These are phyloP conservation scores for Apis mellifera DNA, from an alignment of 1,140 invertebrate species.

Conservation along the genomic window DNA sequence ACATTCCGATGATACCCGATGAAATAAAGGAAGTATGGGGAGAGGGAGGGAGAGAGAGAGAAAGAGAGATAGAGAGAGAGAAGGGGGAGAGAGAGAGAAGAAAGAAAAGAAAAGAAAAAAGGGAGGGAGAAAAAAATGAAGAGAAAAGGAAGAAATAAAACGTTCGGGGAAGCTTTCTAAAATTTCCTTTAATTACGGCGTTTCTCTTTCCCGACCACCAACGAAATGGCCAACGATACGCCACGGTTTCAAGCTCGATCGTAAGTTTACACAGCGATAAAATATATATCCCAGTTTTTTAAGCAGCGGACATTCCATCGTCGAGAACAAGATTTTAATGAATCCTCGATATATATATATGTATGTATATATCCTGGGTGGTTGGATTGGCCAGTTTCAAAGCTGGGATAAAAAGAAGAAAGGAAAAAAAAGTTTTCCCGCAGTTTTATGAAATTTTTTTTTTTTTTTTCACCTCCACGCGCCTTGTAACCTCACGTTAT, in stretches of 20 bases:
- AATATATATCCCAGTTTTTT: conserved; percentile 1
- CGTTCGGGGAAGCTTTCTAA: not conserved
- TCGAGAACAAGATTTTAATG: conserved; percentile 11
- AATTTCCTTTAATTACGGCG: conserved; percentile 22
- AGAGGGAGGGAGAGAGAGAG: not conserved
- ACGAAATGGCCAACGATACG: not conserved
- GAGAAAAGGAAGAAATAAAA: not conserved
- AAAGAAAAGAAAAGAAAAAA: too few relatives aligned
- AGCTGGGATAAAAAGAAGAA: too few relatives aligned
- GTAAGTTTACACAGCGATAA: conserved; percentile 14
- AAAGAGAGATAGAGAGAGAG: too few relatives aligned
- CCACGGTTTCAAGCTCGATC: not conserved
- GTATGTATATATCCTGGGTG: too few relatives aligned
- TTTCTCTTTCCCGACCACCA: not conserved
- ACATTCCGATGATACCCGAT: conserved; percentile 8
- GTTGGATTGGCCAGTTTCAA: too few relatives aligned
- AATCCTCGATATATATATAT: conserved; percentile 1
- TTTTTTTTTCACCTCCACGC: too few relatives aligned
- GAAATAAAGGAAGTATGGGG: not conserved
- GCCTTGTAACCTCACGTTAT: not conserved
- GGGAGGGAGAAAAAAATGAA: too few relatives aligned
- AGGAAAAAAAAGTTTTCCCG: too few relatives aligned
- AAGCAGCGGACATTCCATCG: not conserved
- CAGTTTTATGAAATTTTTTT: conserved; percentile 14
- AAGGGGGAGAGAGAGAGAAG: too few relatives aligned